phyloP scores from a whole-genome alignment of 2,797 vertebrate genomes.

The Periparus ater region DNA sequence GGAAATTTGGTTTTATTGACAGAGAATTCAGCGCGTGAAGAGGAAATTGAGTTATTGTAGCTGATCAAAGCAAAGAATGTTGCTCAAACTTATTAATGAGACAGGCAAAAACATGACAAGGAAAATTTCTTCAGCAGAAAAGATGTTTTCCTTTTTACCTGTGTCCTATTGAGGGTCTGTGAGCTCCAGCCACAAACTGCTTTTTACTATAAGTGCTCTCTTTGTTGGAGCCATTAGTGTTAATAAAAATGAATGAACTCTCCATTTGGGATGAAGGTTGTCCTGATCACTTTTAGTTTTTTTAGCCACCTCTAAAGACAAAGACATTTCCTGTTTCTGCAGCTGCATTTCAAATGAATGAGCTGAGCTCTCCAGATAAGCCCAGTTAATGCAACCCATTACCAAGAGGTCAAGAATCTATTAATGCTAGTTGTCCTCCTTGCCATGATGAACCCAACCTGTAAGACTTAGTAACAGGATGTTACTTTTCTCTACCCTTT shows the following conservation, averaged over 20 bases:
- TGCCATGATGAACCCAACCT: background rate
- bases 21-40: background rate
- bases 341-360: background rate
- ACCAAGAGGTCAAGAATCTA: background rate
- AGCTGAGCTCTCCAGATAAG: background rate
- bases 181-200: background rate
- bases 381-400: background rate
- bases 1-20: background rate
- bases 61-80: background rate
- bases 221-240: background rate
- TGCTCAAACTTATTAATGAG: background rate
- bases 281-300: background rate
- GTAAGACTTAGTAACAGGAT: background rate
- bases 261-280: background rate
- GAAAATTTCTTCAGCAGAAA: background rate
- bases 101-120: background rate
- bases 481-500: background rate
- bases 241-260: background rate
- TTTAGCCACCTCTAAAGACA: background rate
- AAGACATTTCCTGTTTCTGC: background rate
- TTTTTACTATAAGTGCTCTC: background rate
- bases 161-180: background rate
- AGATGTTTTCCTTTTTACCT: background rate
- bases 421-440: background rate
- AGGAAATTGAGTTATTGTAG: background rate